Evolutionary conservation across 1,140 invertebrate genomes (phyloP).

Genomic region (Agrilus planipennis): DNA sequence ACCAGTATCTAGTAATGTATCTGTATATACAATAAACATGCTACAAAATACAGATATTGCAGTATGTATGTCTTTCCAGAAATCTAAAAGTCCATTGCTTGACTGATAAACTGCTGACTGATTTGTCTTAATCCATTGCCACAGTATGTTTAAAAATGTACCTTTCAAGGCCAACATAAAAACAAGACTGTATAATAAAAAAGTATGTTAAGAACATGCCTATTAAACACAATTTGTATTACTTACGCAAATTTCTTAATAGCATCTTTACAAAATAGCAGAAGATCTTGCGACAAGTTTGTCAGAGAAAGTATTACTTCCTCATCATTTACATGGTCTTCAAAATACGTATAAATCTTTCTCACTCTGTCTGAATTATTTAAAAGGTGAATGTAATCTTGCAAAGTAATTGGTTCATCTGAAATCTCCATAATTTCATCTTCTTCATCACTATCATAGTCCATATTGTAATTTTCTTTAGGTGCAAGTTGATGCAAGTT

Average conservation of each 20-base stretch:
- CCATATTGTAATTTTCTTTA: slow-evolving; percentile 6
- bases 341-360: slow-evolving; percentile 26
- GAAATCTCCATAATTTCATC: slow-evolving; percentile 24
- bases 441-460: slow-evolving; percentile 25
- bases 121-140: slow-evolving; percentile 41
- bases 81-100: slow-evolving; percentile 3
- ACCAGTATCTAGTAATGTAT: slow-evolving; percentile 31
- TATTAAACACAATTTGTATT: background rate
- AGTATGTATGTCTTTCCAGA: slow-evolving; percentile 28
- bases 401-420: slow-evolving; percentile 21
- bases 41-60: slow-evolving; percentile 31
- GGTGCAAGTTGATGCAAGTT: slow-evolving; percentile 20
- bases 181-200: slow-evolving; percentile 48
- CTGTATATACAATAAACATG: slow-evolving; percentile 33
- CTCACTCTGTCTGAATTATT: slow-evolving; percentile 28
- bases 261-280: slow-evolving; percentile 30
- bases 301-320: slow-evolving; percentile 23
- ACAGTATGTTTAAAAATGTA: slow-evolving; percentile 67
- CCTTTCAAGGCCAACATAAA: slow-evolving; percentile 79
- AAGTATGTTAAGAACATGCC: background rate
- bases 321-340: slow-evolving; percentile 22
- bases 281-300: slow-evolving; percentile 29
- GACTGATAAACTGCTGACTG: slow-evolving; percentile 9
- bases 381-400: slow-evolving; percentile 26
- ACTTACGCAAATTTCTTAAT: slow-evolving; percentile 33